phyloP scores from a whole-genome alignment of 2,113 vertebrate genomes.

The Burhinus bistriatus region DNA sequence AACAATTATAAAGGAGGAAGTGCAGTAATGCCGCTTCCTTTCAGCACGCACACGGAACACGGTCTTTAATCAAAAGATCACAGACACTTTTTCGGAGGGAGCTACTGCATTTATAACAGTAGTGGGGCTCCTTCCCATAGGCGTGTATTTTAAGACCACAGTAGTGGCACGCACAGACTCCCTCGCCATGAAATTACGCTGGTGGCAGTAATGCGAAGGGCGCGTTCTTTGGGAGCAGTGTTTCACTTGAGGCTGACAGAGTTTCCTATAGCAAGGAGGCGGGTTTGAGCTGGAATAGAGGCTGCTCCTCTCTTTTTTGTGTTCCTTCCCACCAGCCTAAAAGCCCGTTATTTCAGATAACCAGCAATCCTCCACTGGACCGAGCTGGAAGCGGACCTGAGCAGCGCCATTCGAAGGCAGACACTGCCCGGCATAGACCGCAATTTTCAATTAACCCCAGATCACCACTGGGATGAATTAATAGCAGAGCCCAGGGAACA shows the following conservation, averaged over 20 bases:
- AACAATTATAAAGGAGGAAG: background rate
- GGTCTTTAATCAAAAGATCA: background rate
- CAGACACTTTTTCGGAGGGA: background rate
- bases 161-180: background rate
- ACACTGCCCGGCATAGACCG: background rate
- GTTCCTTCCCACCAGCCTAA: background rate
- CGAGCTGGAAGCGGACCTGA: background rate
- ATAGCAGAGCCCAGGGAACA: background rate
- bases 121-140: background rate
- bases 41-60: background rate
- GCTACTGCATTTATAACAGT: background rate
- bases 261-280: background rate
- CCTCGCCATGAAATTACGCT: background rate
- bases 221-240: background rate
- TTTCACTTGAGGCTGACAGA: background rate
- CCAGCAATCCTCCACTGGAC: background rate
- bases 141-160: background rate
- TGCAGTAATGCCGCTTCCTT: background rate
- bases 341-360: background rate
- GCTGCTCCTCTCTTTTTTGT: rapidly evolving
- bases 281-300: background rate
- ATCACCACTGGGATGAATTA: background rate
- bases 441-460: background rate
- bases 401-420: background rate
- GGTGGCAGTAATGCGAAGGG: background rate